Evolutionary conservation across 30 jellyfish, hydroid and myxozoan species (phyloP), one percentile per base, ranked within the genome.

Genomic region (Rhopilema esculentum): DNA sequence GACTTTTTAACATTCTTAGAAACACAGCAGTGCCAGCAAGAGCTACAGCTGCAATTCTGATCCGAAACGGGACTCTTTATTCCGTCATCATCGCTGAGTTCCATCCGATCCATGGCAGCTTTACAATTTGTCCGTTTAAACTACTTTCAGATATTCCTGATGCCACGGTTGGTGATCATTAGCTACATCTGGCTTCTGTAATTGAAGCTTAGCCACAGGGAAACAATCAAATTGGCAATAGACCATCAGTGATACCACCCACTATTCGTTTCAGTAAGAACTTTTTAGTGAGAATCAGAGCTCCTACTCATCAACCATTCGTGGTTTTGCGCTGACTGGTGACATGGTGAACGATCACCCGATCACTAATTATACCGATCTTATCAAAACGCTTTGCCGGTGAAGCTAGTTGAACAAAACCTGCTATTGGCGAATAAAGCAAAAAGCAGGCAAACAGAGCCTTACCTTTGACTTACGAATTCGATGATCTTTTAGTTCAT

Each of bases 21-120:
- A 12, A 51, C 24, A 61, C 94, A 85, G 31, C 94, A 85, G 64
- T 73, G 80, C 94, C 94, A 85, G 49, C 94, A 85, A 9, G 78
- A 31, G 57, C 61, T 65, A 23, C 77, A 69, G 29, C 84, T 83
- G 79, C 79, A 68, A 51, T 61, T 32, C 52, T 83, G 92, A 6
- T 83, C 80, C 16, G 85, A 72, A 1, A 73, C 66, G 1, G 84
- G 84, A 27, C 92, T 83, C 23, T 48, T 64, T 21, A 64, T 7
- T 20, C 63, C 89, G 0, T 63, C 80, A 0, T 23, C 33, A 22
- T 68, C n/a, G n/a, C n/a, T n/a, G n/a, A n/a, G 49, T 9, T 21
- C 79, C 33, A 40, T 40, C 57, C 12, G 9, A 40, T 12, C 12
- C 57, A 2, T 12, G 6, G 9, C 57, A 2, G 6, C 12, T 12